Conservation (phyloP, 2,113 vertebrate species). For the Cyanoramphus novaezelandiae region DNA sequence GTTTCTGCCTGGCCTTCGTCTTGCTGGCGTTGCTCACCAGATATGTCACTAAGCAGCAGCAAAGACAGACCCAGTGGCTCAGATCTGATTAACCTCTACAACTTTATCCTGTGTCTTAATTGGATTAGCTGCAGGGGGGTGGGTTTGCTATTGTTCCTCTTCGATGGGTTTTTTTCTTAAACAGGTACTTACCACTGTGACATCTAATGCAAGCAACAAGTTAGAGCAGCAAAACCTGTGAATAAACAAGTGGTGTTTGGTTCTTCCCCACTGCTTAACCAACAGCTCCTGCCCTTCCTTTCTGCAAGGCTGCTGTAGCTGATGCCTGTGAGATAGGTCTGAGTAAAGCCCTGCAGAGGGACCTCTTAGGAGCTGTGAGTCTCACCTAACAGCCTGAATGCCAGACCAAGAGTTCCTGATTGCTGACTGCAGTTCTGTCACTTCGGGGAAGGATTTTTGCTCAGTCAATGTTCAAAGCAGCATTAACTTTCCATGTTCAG, state of each 20-base stretch:
- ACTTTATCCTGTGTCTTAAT: constrained; percentile 37
- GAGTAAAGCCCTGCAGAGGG: background rate
- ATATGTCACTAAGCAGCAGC: constrained; percentile 16
- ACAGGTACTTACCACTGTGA: background rate
- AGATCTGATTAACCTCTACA: constrained; percentile 53
- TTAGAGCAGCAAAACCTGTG: background rate
- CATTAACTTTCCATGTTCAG: background rate
- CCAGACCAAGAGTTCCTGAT: background rate
- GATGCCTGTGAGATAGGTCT: background rate
- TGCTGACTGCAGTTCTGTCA: background rate
- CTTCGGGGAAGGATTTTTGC: background rate
- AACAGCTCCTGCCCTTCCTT: background rate
- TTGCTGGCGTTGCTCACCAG: background rate
- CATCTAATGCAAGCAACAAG: background rate
- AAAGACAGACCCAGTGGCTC: background rate
- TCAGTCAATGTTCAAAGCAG: background rate
- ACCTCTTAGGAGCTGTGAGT: background rate
- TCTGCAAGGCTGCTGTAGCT: background rate
- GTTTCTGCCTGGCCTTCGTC: background rate
- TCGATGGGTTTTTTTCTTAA: background rate
- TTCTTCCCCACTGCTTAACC: background rate
- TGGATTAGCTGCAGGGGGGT: constrained; percentile 33
- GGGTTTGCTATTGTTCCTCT: background rate
- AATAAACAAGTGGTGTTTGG: background rate
- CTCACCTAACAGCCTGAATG: background rate